A percentile compares a stretch with the other conserved stretches of the same genome.
Conservation (phyloP, 2,888 invertebrate species). For the Sericinus montela region DNA sequence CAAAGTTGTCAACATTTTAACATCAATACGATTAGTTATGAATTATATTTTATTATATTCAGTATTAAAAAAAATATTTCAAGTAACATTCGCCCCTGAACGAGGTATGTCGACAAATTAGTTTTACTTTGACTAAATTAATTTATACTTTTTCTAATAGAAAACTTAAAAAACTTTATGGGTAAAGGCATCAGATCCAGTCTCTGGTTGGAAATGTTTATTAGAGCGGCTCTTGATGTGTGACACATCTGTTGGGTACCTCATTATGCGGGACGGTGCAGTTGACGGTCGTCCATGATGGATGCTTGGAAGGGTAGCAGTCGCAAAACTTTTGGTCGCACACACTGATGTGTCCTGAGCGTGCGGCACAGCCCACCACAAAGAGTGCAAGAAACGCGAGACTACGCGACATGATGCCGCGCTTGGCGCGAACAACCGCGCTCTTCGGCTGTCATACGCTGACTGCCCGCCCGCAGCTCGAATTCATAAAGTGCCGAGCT, state of each 20-base stretch:
- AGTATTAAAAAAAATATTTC: too few relatives aligned
- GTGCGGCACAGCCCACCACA: constrained; percentile 42
- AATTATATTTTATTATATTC: too few relatives aligned
- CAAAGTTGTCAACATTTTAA: too few relatives aligned
- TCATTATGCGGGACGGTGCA: constrained; percentile 80
- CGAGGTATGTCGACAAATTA: too few relatives aligned
- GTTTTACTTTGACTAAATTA: too few relatives aligned
- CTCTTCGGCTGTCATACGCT: constrained; percentile 53
- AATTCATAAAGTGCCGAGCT: constrained; percentile 22
- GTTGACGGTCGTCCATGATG: constrained; percentile 81
- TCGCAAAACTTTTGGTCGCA: constrained; percentile 78
- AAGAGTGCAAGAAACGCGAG: constrained; percentile 72
- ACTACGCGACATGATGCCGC: constrained; percentile 64
- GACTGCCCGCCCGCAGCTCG: constrained; percentile 38
- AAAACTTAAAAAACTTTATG: too few relatives aligned
- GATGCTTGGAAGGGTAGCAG: constrained; percentile 77
- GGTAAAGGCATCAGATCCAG: too few relatives aligned
- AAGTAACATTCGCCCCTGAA: too few relatives aligned
- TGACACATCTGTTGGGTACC: constrained; percentile 54
- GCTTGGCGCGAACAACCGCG: constrained; percentile 53
- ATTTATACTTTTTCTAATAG: too few relatives aligned
- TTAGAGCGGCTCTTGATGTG: not conserved
- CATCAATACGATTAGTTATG: too few relatives aligned
- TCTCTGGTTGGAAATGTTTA: not conserved
- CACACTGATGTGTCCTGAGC: constrained; percentile 45